phyloP scores from a whole-genome alignment of 2,888 invertebrate genomes.

The Harpagoxenus sublaevis region DNA sequence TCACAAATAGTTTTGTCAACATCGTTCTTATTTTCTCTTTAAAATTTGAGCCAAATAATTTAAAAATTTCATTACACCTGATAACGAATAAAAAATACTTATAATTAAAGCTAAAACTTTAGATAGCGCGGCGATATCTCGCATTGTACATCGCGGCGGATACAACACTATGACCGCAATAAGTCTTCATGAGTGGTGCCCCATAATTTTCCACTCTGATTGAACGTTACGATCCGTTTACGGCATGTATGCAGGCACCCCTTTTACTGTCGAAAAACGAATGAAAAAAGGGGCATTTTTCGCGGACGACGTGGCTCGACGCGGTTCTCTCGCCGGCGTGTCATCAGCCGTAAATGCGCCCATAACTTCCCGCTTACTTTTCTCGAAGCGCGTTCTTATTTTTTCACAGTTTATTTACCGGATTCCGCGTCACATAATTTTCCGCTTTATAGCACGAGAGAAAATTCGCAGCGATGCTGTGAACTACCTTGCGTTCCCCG shows the following conservation, averaged over 20 bases:
- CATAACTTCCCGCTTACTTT: slow-evolving; percentile 43
- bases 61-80: background rate
- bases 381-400: slow-evolving; percentile 33
- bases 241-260: background rate
- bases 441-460: slow-evolving; percentile 31
- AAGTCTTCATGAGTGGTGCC: slow-evolving; percentile 35
- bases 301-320: slow-evolving; percentile 7
- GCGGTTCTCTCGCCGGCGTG: slow-evolving; percentile 10
- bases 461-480: slow-evolving; percentile 9
- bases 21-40: background rate
- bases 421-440: slow-evolving; percentile 43
- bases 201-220: slow-evolving; percentile 39
- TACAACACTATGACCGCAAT: background rate
- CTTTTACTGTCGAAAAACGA: slow-evolving; percentile 35
- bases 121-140: background rate
- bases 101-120: slow-evolving; percentile 4
- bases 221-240: slow-evolving; percentile 54
- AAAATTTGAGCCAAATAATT: background rate
- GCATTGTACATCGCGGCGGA: background rate
- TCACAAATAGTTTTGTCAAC: background rate
- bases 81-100: background rate
- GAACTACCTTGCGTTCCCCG: background rate
- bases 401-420: slow-evolving; percentile 51
- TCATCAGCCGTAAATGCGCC: slow-evolving; percentile 43
- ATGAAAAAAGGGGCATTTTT: slow-evolving; percentile 37